Base-by-base conservation (phyloP, 92 coral and sea anemone genomes). In the Anthopleura xanthogrammica region DNA sequence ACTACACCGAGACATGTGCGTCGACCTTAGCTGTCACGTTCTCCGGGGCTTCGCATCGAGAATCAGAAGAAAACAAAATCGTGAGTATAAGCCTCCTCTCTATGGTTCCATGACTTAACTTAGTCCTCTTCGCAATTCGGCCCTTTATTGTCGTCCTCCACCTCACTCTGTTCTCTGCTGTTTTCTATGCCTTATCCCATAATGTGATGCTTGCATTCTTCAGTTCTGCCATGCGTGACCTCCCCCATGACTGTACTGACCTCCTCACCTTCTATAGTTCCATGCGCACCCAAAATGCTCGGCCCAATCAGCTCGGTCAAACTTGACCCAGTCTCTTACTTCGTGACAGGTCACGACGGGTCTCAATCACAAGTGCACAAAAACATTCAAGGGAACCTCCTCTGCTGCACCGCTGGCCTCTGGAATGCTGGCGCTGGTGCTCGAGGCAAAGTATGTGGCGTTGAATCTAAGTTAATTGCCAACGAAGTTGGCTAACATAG, bases 1-100 rank as follows among this genome's bases (percentile, higher is more conserved):
- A 93, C 79, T 93, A 93, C 68, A 91, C 97, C 3, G 97, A 93
- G 76, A 89, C 94, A 16, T 93, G 97, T 66, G 94, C 97, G 5
- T 93, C 97, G 41, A 93, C 97, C 11, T 75, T 93, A 75, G 97
- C 95, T 5, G 97, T 93, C 46, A 93, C 97, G 7, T 93, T 93
- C 78, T 93, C 97, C 72, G 97, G 97, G 73, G 97, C 95, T 50
- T 93, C 97, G 57, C 97, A 93, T 75, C 86, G 97, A 56, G 92
- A 89, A 80, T 85, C 92, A 9, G 83, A 77, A 11, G 97, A 93
- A 60, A 93, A 93, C 71, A 89, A 83, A 60, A 90, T 93, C 65
- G 97, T 93, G 78, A 85, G 97, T 91, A 52, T 14, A 7, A 48
- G 6, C 62, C 64, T 36, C 75, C 41, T n/a, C 7, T 29, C 36